Base-by-base conservation (phyloP, 2,888 invertebrate genomes). In the Andricus curvator region DNA sequence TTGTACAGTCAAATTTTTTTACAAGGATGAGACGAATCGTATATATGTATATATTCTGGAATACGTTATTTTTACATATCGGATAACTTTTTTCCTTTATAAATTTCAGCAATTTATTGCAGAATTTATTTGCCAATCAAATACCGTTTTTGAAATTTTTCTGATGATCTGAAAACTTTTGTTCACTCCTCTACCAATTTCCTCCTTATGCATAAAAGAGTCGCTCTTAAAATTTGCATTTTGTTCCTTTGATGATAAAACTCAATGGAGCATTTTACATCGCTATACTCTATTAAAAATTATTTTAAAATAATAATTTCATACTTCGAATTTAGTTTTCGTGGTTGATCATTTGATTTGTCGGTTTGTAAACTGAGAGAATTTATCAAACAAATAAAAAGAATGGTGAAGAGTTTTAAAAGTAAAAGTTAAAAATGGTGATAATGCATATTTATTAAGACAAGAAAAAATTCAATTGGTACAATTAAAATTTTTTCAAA, bases 1-100 rank as follows among this genome's bases (percentile, higher is more conserved):
- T 76, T 80, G 77, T 80, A 81, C 81, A 82, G 70, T 80, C 78
- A 80, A 81, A 60, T 81, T 81, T 44, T 33, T 64, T 1, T 64
- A 25, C 13, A 29, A 64, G 22, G 17, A 64, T 64, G 25, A 25
- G 17, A 64, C 29, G 17, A 64, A 64, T 64, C 11, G 56, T 60
- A 60, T 22, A 60, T 22, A 60, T 60, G 56, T 11, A 56, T 60
- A 60, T 60, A 60, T 60, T 60, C 11, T 4, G 56, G 17, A 48
- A 17, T 48, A 48, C 1, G 48, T 17, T 48, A 48, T 17, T 48
- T 17, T 48, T 48, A 48, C 1, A 17, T 1, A 17, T 17, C 4
- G 17, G 48, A 48, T 48, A 44, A 44, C 4, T 44, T 13, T 13
- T 15, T 44, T 44, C 15, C 15, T 44, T 44, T 15, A 15, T 44